A percentile compares a stretch with the other conserved stretches of the same genome.
Conservation (phyloP, 2,797 vertebrate genomes). For the Arrhamphus sclerolepis region DNA sequence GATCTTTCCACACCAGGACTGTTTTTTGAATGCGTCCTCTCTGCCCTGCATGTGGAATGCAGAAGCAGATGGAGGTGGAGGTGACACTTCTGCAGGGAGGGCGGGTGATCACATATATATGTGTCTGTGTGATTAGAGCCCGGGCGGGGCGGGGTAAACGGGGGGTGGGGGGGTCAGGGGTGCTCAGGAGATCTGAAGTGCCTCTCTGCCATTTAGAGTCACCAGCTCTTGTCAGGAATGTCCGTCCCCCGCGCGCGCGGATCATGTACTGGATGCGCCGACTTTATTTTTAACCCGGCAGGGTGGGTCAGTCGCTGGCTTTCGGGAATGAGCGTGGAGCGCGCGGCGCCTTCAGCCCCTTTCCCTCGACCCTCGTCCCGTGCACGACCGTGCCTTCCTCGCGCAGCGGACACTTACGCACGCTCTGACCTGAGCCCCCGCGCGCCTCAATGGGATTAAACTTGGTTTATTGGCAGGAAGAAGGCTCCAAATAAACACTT, state of each 20-base stretch:
- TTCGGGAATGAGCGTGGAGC: constrained; percentile 75
- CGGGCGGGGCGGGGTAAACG: constrained; percentile 19
- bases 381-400: constrained; percentile 45
- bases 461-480: constrained; percentile 58
- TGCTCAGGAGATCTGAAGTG: constrained; percentile 50
- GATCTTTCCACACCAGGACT: no score
- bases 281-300: constrained; percentile 84
- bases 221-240: constrained; percentile 80
- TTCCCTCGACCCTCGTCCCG: constrained; percentile 62
- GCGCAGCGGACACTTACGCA: constrained; percentile 43
- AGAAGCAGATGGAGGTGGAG: constrained; percentile 18
- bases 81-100: constrained; percentile 67
- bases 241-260: constrained; percentile 68
- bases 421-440: constrained; percentile 57
- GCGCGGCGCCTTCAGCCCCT: constrained; percentile 59
- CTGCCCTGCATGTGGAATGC: constrained; percentile 5
- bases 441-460: constrained; percentile 74
- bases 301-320: constrained; percentile 78
- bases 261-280: constrained; percentile 72
- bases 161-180: constrained; percentile 9
- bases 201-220: constrained; percentile 83
- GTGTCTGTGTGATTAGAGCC: constrained; percentile 56
- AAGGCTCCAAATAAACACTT: constrained; percentile 45
- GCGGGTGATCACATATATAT: constrained; percentile 25
- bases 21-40: not conserved